Percentiles rank a stretch among this genome's conserved stretches.
Evolutionary conservation across 2,113 vertebrate species (phyloP).

Genomic region (Leptocoma aspasia): DNA sequence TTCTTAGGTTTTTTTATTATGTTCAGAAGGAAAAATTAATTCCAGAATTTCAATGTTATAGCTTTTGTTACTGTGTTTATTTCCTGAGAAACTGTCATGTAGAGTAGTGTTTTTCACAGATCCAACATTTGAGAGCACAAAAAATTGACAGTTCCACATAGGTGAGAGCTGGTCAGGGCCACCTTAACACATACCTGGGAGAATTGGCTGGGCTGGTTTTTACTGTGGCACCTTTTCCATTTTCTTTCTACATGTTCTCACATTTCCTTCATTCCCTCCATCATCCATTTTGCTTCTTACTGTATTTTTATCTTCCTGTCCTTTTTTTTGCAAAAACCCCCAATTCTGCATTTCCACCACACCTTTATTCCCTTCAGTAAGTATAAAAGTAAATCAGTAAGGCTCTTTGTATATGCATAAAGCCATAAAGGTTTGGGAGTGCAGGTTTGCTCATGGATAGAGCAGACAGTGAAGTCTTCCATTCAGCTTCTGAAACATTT

Average conservation of each 20-base stretch:
- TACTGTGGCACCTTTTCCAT: background rate
- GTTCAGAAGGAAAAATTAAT: background rate
- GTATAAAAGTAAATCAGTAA: background rate
- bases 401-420: background rate
- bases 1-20: background rate
- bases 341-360: background rate
- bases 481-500: background rate
- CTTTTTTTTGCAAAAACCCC: background rate
- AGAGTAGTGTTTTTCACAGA: background rate
- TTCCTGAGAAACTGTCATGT: background rate
- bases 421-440: background rate
- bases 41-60: background rate
- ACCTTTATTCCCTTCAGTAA: background rate
- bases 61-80: background rate
- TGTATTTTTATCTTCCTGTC: background rate
- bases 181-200: background rate
- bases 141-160: background rate
- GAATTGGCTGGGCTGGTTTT: background rate
- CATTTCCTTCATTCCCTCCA: background rate
- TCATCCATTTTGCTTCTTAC: background rate
- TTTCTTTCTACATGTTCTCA: background rate
- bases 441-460: background rate
- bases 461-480: background rate
- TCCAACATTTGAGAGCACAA: background rate
- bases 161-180: background rate